A percentile compares a stretch with the other conserved stretches of the same genome.
Evolutionary conservation across 2,888 invertebrate species (phyloP).

Genomic region (Teleogryllus oceanicus): DNA sequence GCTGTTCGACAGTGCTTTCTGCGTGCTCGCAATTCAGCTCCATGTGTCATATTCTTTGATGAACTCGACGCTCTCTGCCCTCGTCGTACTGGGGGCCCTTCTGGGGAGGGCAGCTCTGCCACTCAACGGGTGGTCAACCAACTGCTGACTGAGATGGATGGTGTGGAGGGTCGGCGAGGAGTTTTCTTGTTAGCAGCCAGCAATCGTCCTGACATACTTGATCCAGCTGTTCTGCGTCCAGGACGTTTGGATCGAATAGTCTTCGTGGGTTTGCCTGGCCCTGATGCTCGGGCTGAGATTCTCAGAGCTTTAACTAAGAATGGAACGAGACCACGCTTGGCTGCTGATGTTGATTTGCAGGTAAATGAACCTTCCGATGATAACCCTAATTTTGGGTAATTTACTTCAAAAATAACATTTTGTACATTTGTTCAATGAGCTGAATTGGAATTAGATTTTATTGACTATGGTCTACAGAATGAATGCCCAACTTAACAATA

Average conservation of each 20-base stretch:
- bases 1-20: slow-evolving; percentile 95
- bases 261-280: slow-evolving; percentile 82
- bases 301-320: slow-evolving; percentile 84
- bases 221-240: slow-evolving; percentile 87
- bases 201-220: slow-evolving; percentile 94
- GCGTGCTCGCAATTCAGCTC: slow-evolving; percentile 89
- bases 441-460: no score
- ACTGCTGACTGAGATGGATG: slow-evolving; percentile 97
- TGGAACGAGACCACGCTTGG: slow-evolving; percentile 29
- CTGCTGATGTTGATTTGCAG: slow-evolving; percentile 19
- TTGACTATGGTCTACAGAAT: no score
- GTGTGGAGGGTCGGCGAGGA: slow-evolving; percentile 83
- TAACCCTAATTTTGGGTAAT: slow-evolving; percentile 21
- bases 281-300: slow-evolving; percentile 80
- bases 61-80: slow-evolving; percentile 96
- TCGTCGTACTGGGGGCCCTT: slow-evolving; percentile 53
- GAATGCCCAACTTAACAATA: no score
- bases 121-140: slow-evolving; percentile 91
- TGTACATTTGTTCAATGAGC: no score
- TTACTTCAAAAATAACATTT: no score
- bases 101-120: slow-evolving; percentile 51
- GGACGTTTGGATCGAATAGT: slow-evolving; percentile 88
- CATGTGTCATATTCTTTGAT: slow-evolving; percentile 98
- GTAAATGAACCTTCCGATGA: not conserved
- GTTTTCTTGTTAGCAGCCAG: slow-evolving; percentile 96